Percentiles rank a stretch among this genome's conserved stretches.
These are phyloP conservation scores for Drosophila watanabei DNA, from an alignment of 1,140 invertebrate genomes.

Conservation along the genomic window DNA sequence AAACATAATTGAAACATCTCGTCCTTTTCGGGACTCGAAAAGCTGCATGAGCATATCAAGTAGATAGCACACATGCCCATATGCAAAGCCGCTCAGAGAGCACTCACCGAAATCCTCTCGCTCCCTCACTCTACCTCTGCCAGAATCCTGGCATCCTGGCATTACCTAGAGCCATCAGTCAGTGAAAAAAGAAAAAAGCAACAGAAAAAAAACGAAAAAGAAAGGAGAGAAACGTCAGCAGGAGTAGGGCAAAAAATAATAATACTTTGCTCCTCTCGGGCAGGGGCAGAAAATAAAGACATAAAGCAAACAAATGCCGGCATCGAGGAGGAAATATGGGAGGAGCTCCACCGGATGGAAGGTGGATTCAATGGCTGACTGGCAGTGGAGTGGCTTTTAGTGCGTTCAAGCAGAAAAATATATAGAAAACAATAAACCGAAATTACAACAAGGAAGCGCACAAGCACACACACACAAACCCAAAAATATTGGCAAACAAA, in stretches of 20 bases:
- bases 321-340: slow-evolving; percentile 22
- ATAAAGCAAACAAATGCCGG: slow-evolving; percentile 79
- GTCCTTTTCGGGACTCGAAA: slow-evolving; percentile 34
- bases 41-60: slow-evolving; percentile 48
- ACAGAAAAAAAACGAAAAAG: not conserved
- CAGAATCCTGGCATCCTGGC: slow-evolving; percentile 47
- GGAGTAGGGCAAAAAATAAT: slow-evolving; percentile 55
- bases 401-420: slow-evolving; percentile 83
- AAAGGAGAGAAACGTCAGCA: slow-evolving; percentile 24
- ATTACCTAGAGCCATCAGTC: slow-evolving; percentile 67
- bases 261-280: slow-evolving; percentile 58
- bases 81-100: slow-evolving; percentile 64
- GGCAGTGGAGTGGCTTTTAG: slow-evolving; percentile 77
- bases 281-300: slow-evolving; percentile 75
- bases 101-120: slow-evolving; percentile 49
- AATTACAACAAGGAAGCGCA: slow-evolving; percentile 70
- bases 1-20: slow-evolving; percentile 74
- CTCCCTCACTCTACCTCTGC: slow-evolving; percentile 6
- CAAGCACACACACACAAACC: slow-evolving; percentile 8
- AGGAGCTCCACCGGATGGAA: slow-evolving; percentile 20
- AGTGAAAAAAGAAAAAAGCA: slow-evolving; percentile 25
- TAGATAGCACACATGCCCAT: slow-evolving; percentile 43
- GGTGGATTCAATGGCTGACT: slow-evolving; percentile 58
- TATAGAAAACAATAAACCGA: slow-evolving; percentile 82
- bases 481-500: slow-evolving; percentile 75